Percentiles rank a stretch among this genome's conserved stretches.
Evolutionary conservation across 2,888 invertebrate species (phyloP).

Genomic region (Tinea trinotella): DNA sequence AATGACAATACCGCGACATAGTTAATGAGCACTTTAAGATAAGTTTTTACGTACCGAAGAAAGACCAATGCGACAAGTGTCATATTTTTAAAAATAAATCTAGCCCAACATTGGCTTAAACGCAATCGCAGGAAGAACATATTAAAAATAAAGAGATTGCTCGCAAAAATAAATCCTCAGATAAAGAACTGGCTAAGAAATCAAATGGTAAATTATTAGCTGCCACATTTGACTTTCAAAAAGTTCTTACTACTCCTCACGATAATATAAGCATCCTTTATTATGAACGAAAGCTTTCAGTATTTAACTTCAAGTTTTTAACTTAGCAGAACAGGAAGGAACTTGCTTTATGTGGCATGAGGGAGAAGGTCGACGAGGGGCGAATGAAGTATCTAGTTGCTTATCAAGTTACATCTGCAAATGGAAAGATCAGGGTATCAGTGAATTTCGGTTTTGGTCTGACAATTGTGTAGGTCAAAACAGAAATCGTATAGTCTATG

Average conservation of each 20-base stretch:
- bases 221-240: slow-evolving; percentile 25
- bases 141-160: slow-evolving; percentile 14
- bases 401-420: slow-evolving; percentile 21
- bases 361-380: slow-evolving; percentile 24
- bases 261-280: slow-evolving; percentile 24
- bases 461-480: slow-evolving; percentile 30
- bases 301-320: slow-evolving; percentile 25
- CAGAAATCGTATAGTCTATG: slow-evolving; percentile 28
- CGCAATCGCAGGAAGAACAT: slow-evolving; percentile 1
- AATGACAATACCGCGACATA: no score
- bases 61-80: slow-evolving; percentile 23
- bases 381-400: slow-evolving; percentile 26
- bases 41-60: no score
- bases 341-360: slow-evolving; percentile 27
- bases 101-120: slow-evolving; percentile 17
- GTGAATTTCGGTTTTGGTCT: slow-evolving; percentile 29
- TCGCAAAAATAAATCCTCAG: slow-evolving; percentile 20
- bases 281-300: slow-evolving; percentile 24
- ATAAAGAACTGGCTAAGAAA: slow-evolving; percentile 21
- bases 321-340: slow-evolving; percentile 20
- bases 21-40: no score
- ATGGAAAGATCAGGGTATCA: slow-evolving; percentile 22
- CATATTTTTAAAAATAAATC: slow-evolving; percentile 19
- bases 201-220: slow-evolving; percentile 20
- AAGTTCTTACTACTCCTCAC: slow-evolving; percentile 23